phyloP scores from a whole-genome alignment of 1,140 invertebrate genomes.

The Popillia japonica region DNA sequence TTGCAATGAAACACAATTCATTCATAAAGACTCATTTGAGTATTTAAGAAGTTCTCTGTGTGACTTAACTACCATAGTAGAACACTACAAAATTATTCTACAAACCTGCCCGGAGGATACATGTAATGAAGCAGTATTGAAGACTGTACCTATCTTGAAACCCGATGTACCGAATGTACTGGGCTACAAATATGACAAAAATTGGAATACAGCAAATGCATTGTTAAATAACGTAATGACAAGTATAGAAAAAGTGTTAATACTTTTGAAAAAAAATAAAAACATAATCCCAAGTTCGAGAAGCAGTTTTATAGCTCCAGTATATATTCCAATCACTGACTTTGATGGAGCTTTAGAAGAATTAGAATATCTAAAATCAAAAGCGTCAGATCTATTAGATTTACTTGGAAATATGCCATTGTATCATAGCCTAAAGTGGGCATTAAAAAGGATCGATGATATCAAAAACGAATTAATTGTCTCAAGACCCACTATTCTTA shows the following conservation, averaged over 20 bases:
- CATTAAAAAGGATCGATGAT: constrained; percentile 40
- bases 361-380: constrained; percentile 54
- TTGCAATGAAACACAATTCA: constrained; percentile 56
- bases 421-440: constrained; percentile 47
- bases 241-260: constrained; percentile 61
- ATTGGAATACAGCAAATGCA: constrained; percentile 62
- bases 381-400: constrained; percentile 52
- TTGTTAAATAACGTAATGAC: constrained; percentile 60
- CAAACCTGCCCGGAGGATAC: constrained; percentile 67
- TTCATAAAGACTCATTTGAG: constrained; percentile 54
- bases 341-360: constrained; percentile 49
- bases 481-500: not conserved
- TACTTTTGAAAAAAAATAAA: constrained; percentile 53
- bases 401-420: constrained; percentile 48
- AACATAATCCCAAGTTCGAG: not conserved
- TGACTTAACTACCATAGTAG: constrained; percentile 63
- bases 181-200: constrained; percentile 62
- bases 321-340: constrained; percentile 44
- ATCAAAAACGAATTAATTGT: constrained; percentile 36
- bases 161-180: constrained; percentile 41
- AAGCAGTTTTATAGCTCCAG: not conserved
- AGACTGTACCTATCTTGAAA: constrained; percentile 62
- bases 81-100: constrained; percentile 68
- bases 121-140: constrained; percentile 58
- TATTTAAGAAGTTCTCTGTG: constrained; percentile 64